These are phyloP conservation scores for Syngnathus rostellatus DNA, from an alignment of 2,797 vertebrate genomes.

Conservation along the genomic window DNA sequence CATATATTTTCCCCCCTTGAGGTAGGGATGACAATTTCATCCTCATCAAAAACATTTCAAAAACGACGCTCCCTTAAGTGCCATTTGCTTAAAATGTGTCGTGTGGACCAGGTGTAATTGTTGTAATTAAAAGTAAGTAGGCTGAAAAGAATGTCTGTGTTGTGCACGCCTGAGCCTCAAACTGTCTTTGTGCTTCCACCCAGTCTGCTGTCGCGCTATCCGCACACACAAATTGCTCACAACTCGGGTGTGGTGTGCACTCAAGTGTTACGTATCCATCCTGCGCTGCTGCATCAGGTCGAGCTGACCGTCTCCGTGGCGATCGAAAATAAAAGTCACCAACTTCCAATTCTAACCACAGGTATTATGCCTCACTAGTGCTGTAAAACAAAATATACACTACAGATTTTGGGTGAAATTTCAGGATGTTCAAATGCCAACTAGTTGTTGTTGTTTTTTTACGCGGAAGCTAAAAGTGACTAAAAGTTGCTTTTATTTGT, in stretches of 20 bases:
- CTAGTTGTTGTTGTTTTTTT: no score
- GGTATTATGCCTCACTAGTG: slow-evolving; percentile 29
- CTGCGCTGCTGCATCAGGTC: slow-evolving; percentile 47
- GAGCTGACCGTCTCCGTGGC: slow-evolving; percentile 48
- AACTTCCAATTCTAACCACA: slow-evolving; percentile 42
- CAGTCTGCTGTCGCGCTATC: slow-evolving; percentile 53
- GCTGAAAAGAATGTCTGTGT: neutral
- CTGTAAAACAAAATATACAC: neutral
- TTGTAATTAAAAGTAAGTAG: neutral
- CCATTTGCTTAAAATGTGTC: no score
- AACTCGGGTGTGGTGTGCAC: slow-evolving; percentile 50
- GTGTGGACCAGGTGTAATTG: neutral
- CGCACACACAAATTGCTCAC: slow-evolving; percentile 26
- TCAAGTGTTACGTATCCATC: slow-evolving; percentile 44
- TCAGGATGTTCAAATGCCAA: no score
- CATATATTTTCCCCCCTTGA: no score
- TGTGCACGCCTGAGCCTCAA: neutral
- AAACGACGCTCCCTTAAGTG: neutral
- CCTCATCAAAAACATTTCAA: neutral
- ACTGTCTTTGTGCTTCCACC: neutral
- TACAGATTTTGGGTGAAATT: neutral
- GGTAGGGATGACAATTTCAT: no score
- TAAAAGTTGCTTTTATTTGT: no score
- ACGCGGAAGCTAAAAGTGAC: no score
- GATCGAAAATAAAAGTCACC: slow-evolving; percentile 27